Evolutionary conservation across 2,113 vertebrate genomes (phyloP).

Genomic region (Dunckerocampus dactyliophorus): DNA sequence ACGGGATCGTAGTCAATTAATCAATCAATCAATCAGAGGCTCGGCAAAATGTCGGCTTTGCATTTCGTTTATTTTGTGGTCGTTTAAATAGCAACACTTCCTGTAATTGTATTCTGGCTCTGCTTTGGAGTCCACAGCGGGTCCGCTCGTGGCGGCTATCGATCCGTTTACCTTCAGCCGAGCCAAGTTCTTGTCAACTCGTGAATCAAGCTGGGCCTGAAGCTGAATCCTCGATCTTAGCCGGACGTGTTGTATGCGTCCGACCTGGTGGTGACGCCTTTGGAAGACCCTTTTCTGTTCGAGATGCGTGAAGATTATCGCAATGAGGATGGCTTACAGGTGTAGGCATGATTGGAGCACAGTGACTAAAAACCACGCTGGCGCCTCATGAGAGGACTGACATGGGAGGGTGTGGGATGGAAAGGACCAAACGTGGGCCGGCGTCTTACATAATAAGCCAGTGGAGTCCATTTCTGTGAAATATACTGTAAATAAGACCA

Average conservation of each 20-base stretch:
- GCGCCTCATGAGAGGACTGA: slow-evolving; percentile 55
- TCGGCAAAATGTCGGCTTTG: no score
- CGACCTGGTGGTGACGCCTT: neutral
- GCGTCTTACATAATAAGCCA: slow-evolving; percentile 57
- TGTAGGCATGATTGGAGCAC: no score
- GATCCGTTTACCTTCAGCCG: neutral
- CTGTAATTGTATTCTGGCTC: neutral
- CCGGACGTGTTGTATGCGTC: neutral
- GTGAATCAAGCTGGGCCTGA: neutral
- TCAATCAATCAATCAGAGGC: no score
- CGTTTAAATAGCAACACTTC: neutral
- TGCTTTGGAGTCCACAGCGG: neutral
- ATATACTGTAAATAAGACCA: neutral
- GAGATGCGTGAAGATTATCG: no score
- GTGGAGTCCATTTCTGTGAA: slow-evolving; percentile 39
- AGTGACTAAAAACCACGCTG: no score
- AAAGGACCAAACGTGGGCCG: slow-evolving; percentile 62
- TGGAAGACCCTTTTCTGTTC: neutral
- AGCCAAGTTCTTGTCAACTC: neutral
- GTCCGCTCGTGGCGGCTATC: neutral
- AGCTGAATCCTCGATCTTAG: neutral
- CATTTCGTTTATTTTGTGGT: neutral
- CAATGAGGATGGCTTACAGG: no score
- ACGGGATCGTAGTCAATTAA: no score
- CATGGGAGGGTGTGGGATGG: slow-evolving; percentile 60